phyloP scores from a whole-genome alignment of 2,113 vertebrate genomes.

The Corythoichthys haematopterus region DNA sequence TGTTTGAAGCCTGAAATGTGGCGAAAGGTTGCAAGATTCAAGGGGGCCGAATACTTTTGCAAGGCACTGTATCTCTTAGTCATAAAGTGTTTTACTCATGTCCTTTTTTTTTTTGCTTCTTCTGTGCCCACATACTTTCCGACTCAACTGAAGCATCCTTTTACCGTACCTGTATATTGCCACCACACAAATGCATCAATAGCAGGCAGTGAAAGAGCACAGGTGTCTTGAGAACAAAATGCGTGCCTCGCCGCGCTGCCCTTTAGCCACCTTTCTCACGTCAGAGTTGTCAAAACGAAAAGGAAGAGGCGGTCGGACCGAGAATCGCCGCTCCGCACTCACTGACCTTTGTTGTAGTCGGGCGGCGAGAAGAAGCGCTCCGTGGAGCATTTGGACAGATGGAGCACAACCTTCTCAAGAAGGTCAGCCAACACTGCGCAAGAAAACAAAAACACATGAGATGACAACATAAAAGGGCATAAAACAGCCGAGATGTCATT shows the following conservation, averaged over 20 bases:
- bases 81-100: too few relatives aligned
- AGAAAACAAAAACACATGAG: conserved; percentile 9
- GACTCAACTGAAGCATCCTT: too few relatives aligned
- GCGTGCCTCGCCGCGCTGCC: background rate
- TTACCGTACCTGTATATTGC: too few relatives aligned
- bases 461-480: background rate
- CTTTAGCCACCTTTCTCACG: conserved; percentile 20
- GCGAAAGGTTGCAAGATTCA: too few relatives aligned
- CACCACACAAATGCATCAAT: background rate
- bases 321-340: conserved; percentile 46
- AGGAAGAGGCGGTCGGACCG: background rate
- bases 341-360: conserved; percentile 81
- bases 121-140: too few relatives aligned
- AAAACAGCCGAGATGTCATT: background rate
- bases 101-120: too few relatives aligned
- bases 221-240: background rate
- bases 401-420: conserved; percentile 78
- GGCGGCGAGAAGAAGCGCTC: conserved; percentile 76
- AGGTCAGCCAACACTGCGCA: conserved; percentile 82
- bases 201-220: background rate
- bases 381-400: conserved; percentile 70
- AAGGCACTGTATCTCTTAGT: too few relatives aligned
- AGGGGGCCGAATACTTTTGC: too few relatives aligned
- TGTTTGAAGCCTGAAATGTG: too few relatives aligned
- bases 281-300: conserved; percentile 5